Evolutionary conservation across 2,113 vertebrate species (phyloP).

Genomic region (Eupsittula cactorum): DNA sequence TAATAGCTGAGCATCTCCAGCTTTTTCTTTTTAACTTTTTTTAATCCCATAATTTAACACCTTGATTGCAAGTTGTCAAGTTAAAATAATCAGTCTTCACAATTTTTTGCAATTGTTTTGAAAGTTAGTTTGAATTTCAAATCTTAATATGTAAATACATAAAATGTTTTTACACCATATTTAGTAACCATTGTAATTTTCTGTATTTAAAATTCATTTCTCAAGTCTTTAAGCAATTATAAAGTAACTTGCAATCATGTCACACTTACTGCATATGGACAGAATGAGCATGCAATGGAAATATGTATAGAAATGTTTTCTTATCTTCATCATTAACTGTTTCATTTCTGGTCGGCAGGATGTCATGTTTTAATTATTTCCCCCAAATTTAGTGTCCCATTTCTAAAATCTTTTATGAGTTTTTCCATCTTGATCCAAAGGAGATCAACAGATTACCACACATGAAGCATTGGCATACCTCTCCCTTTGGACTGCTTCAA

Average conservation of each 20-base stretch:
- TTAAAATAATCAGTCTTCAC: background rate
- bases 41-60: background rate
- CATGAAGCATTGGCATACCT: background rate
- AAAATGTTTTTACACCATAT: background rate
- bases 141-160: background rate
- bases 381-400: background rate
- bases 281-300: background rate
- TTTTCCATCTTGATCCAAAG: background rate
- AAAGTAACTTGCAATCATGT: background rate
- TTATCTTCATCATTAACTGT: background rate
- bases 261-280: background rate
- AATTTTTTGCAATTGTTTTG: background rate
- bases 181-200: background rate
- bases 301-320: background rate
- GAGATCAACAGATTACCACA: background rate
- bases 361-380: background rate
- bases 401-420: background rate
- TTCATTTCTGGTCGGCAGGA: background rate
- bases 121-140: background rate
- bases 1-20: background rate
- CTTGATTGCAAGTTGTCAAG: background rate
- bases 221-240: background rate
- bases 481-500: background rate
- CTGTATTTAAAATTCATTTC: background rate
- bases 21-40: background rate